Conservation (phyloP, 2,113 vertebrate species). For the Ophthalmolycus amberensis region DNA sequence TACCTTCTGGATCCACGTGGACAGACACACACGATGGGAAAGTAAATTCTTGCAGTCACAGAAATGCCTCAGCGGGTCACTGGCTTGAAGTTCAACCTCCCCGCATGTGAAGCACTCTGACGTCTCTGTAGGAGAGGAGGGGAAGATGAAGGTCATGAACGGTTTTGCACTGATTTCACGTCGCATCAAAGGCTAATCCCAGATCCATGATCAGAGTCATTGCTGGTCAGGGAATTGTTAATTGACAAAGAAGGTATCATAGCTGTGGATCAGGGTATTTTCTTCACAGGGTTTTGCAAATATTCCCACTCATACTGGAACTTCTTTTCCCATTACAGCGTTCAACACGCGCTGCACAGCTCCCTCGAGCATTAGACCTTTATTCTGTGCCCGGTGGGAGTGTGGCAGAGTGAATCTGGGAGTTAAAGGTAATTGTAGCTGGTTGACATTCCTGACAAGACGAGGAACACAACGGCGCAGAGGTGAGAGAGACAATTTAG, state of each 20-base stretch:
- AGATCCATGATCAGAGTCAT: slow-evolving; percentile 15
- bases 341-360: slow-evolving; percentile 16
- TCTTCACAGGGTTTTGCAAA: slow-evolving; percentile 9
- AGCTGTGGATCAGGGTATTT: background rate
- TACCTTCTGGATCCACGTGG: slow-evolving; percentile 81
- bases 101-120: slow-evolving; percentile 89
- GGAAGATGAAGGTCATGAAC: slow-evolving; percentile 36
- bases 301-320: slow-evolving; percentile 11
- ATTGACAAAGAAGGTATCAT: background rate
- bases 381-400: slow-evolving; percentile 33
- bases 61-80: slow-evolving; percentile 81
- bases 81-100: slow-evolving; percentile 80
- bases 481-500: background rate
- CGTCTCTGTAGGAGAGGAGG: slow-evolving; percentile 81
- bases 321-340: slow-evolving; percentile 17
- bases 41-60: slow-evolving; percentile 81
- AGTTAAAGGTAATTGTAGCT: slow-evolving; percentile 11
- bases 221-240: background rate
- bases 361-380: slow-evolving; percentile 25
- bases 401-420: slow-evolving; percentile 10
- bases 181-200: slow-evolving; percentile 23
- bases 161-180: slow-evolving; percentile 33
- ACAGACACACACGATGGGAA: slow-evolving; percentile 76
- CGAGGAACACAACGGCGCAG: slow-evolving; percentile 2
- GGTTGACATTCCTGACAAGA: slow-evolving; percentile 7